Evolutionary conservation across 2,797 vertebrate species (phyloP).

Genomic region (Anisognathus igniventris): DNA sequence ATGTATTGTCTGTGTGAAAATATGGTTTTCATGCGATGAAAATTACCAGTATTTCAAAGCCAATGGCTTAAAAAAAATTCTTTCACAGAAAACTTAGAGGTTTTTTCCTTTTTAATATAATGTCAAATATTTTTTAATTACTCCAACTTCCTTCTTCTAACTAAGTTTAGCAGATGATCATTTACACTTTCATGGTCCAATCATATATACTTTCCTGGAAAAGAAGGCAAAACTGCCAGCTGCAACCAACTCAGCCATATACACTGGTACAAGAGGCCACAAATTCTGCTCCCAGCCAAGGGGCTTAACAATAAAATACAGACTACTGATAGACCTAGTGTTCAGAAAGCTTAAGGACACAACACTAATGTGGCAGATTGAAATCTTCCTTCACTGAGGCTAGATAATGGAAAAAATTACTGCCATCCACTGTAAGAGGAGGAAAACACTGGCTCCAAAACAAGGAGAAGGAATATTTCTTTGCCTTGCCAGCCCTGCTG

Average conservation of each 20-base stretch:
- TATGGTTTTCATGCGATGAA: rapidly evolving
- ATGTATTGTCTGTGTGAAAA: not conserved
- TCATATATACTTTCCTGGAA: not conserved
- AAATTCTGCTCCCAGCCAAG: not conserved
- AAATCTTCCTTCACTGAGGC: not conserved
- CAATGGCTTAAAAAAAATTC: not conserved
- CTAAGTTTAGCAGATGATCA: not conserved
- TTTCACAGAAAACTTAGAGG: not conserved
- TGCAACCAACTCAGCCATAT: not conserved
- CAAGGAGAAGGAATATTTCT: not conserved
- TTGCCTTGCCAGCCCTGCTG: not conserved
- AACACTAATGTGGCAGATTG: not conserved
- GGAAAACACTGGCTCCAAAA: not conserved
- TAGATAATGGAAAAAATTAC: not conserved
- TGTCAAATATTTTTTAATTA: not conserved
- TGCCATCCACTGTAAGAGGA: not conserved
- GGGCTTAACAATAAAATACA: not conserved
- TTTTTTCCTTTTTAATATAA: not conserved
- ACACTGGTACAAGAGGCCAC: not conserved
- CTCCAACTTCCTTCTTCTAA: not conserved
- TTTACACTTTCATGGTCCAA: not conserved
- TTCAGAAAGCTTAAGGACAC: not conserved
- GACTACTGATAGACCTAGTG: not conserved
- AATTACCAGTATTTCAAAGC: not conserved
- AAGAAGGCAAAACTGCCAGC: not conserved